Conservation (phyloP, 2,797 vertebrate species). For the Podarcis siculus region DNA sequence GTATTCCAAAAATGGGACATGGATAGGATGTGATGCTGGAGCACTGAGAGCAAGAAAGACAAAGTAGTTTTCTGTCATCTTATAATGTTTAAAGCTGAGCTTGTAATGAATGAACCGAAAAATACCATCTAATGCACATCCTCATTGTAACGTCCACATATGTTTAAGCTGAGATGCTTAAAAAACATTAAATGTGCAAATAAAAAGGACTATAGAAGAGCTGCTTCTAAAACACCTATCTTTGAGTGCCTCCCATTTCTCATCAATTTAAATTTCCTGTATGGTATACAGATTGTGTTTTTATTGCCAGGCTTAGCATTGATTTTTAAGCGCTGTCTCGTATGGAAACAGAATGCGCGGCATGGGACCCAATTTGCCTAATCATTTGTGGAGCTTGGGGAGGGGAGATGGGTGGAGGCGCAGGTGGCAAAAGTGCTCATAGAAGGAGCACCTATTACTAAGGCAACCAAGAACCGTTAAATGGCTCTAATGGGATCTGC, state of each 20-base stretch:
- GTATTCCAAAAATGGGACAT: neutral
- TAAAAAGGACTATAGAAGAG: neutral
- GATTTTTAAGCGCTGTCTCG: neutral
- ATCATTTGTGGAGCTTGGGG: neutral
- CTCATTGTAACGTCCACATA: neutral
- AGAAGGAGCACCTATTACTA: constrained; percentile 18
- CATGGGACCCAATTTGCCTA: constrained; percentile 12
- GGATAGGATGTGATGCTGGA: neutral
- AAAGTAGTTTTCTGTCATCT: neutral
- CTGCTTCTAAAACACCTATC: neutral
- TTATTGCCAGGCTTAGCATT: neutral
- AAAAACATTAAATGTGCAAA: neutral
- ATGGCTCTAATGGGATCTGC: constrained; percentile 29
- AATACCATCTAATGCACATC: neutral
- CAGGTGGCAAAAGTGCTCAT: constrained; percentile 16
- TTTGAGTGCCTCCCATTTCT: neutral
- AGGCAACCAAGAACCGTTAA: constrained; percentile 28
- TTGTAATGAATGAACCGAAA: neutral
- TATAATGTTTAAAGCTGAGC: neutral
- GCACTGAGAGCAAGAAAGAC: neutral
- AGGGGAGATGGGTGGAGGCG: neutral
- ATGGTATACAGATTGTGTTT: neutral
- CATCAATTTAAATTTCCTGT: neutral
- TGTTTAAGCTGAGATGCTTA: neutral
- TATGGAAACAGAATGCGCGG: neutral